Evolutionary conservation across 2,113 vertebrate species (phyloP), one percentile per base, ranked within the genome.

Genomic region (Phainopepla nitens): DNA sequence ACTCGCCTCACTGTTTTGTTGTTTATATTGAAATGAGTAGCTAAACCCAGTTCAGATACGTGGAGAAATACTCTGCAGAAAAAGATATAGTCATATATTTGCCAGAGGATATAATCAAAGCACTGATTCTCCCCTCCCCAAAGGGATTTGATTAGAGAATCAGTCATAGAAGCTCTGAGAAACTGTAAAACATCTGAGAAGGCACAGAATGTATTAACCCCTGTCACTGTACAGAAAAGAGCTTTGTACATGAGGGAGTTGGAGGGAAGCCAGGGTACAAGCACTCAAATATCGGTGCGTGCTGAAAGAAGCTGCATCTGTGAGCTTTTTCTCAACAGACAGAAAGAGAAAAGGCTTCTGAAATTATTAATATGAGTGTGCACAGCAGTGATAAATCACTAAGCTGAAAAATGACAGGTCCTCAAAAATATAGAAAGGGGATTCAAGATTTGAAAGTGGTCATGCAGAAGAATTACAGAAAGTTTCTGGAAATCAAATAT

Each of bases 181-280:
- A 95, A 93, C 69, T 65, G 80, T 81, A 93, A 94, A 94, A 91
- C 75, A 96, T 91, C 78, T 72, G 78, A 96, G 87, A 91, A 94
- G 51, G 81, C 79, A 88, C 71, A 93, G 95, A 96, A 95, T 80
- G 81, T 77, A 96, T 97, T 95, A 96, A 96, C 87, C 87, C 94
- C 84, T 80, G 90, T 83, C 6, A 0, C 20, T 78, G 70, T 66
- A 86, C 47, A 96, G 87, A 97, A 94, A 90, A 80, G 68, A 94
- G 86, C 94, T 95, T 96, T 97, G 92, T 97, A 69, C 71, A 51
- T 2, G 15, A 80, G 42, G 66, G 62, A 90, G 49, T 1, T 96
- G 95, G 91, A 93, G 29, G 87, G 50, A 56, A 21, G 95, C 95
- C 93, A 95, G 78, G 23, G 49, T 60, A 87, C 81, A 93, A 85